phyloP scores from a whole-genome alignment of 1,140 invertebrate genomes.

The Drosophila novamexicana region DNA sequence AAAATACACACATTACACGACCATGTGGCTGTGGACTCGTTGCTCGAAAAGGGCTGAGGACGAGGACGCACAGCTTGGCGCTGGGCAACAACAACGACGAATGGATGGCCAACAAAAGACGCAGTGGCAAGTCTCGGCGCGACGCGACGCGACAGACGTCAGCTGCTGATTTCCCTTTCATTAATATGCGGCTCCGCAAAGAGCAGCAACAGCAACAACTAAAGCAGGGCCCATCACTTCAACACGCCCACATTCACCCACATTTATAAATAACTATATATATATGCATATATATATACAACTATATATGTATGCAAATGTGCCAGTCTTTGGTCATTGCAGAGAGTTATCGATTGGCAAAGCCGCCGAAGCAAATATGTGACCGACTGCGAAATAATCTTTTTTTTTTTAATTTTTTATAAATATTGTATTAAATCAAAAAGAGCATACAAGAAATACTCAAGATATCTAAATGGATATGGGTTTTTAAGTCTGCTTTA shows the following conservation, averaged over 20 bases:
- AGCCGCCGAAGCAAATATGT: slow-evolving; percentile 16
- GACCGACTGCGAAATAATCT: too few species aligned
- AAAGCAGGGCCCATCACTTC: slow-evolving; percentile 4
- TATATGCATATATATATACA: not conserved
- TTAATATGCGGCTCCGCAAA: slow-evolving; percentile 42
- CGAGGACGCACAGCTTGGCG: slow-evolving; percentile 8
- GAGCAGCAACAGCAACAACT: slow-evolving; percentile 16
- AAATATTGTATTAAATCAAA: too few species aligned
- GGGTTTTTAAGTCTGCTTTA: too few species aligned
- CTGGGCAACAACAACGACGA: not conserved
- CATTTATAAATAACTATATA: not conserved
- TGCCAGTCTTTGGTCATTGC: slow-evolving; percentile 3
- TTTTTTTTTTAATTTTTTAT: too few species aligned
- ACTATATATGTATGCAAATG: not conserved
- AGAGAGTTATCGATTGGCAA: slow-evolving; percentile 40
- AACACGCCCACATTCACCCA: slow-evolving; percentile 20
- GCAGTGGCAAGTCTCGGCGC: not conserved
- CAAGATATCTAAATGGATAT: too few species aligned
- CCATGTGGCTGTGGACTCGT: slow-evolving; percentile 17
- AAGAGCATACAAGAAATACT: too few species aligned
- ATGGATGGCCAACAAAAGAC: slow-evolving; percentile 43
- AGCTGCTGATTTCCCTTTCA: slow-evolving; percentile 55
- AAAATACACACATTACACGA: slow-evolving; percentile 36
- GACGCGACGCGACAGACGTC: slow-evolving; percentile 16
- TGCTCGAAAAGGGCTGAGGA: slow-evolving; percentile 6